These are phyloP conservation scores for Haliclona indistincta DNA, from an alignment of 37 sponge, comb jelly and placozoan species.

Conservation along the genomic window DNA sequence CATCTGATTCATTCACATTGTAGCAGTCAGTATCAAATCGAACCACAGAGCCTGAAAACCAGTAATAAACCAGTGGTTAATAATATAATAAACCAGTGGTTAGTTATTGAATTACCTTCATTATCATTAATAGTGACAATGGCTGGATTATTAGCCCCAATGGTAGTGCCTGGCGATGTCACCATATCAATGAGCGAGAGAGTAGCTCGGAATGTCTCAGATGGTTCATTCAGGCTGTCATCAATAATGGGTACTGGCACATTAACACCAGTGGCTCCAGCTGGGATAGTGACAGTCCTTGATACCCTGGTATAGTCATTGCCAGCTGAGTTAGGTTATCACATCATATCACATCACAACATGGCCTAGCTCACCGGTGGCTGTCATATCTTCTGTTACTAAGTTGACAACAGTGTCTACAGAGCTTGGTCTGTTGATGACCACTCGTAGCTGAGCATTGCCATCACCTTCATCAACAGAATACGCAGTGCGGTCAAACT, in stretches of 20 bases:
- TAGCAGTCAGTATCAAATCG: not conserved
- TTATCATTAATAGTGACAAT: constrained; percentile 17
- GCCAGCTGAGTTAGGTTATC: too few relatives aligned
- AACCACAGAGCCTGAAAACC: constrained; percentile 10
- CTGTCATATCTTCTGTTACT: too few relatives aligned
- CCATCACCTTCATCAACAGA: too few relatives aligned
- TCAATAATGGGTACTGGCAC: not conserved
- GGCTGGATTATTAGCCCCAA: constrained; percentile 6
- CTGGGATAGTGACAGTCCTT: not conserved
- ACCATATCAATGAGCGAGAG: not conserved
- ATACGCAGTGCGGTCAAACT: too few relatives aligned
- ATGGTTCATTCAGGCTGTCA: not conserved
- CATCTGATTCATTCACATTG: not conserved
- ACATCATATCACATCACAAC: too few relatives aligned
- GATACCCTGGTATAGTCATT: constrained; percentile 4
- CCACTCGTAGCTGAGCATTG: not conserved
- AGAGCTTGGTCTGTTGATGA: too few relatives aligned
- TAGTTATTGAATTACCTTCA: constrained; percentile 16
- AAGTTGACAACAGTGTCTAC: too few relatives aligned
- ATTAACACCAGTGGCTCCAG: not conserved
- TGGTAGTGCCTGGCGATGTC: not conserved
- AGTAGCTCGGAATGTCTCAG: not conserved
- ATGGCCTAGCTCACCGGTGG: too few relatives aligned
- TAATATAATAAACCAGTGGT: too few relatives aligned
- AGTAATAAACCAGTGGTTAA: too few relatives aligned